Evolutionary conservation across 2,888 invertebrate species (phyloP).

Genomic region (Leucozona laternaria): DNA sequence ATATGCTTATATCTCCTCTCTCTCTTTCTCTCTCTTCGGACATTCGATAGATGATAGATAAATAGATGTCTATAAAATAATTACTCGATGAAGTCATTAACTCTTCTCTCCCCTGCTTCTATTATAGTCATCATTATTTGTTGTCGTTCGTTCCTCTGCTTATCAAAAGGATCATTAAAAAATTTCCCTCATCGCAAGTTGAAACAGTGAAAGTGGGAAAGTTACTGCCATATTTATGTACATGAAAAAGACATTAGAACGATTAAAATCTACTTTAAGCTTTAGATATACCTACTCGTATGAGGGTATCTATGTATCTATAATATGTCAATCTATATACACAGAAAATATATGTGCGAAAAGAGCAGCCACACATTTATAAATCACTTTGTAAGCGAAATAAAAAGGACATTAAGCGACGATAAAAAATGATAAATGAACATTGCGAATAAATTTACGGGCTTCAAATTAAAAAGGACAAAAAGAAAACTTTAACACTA

Average conservation of each 20-base stretch:
- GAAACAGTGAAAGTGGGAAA: constrained; percentile 52
- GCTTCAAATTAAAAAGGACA: constrained; percentile 55
- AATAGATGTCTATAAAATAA: constrained; percentile 54
- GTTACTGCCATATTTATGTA: not conserved
- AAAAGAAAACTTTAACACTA: constrained; percentile 4
- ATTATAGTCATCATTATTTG: not conserved
- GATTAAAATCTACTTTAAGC: constrained; percentile 69
- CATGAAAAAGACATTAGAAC: constrained; percentile 61
- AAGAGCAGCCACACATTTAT: constrained; percentile 46
- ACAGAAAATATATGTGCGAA: not conserved
- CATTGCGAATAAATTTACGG: constrained; percentile 68
- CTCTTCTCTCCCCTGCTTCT: constrained; percentile 12
- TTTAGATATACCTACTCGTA: not conserved
- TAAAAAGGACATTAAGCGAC: constrained; percentile 74
- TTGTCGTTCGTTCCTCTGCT: constrained; percentile 8
- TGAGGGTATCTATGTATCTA: not conserved
- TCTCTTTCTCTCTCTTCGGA: constrained; percentile 1
- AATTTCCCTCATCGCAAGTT: constrained; percentile 13
- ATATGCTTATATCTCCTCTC: constrained; percentile 35
- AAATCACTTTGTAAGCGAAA: constrained; percentile 73
- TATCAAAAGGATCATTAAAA: constrained; percentile 67
- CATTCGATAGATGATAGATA: constrained; percentile 52
- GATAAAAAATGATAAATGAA: constrained; percentile 76
- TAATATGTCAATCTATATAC: constrained; percentile 1
- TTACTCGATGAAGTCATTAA: constrained; percentile 66